A percentile compares a stretch with the other conserved stretches of the same genome.
Conservation (phyloP, 2,113 vertebrate genomes). For the Cyprinodon tularosa region DNA sequence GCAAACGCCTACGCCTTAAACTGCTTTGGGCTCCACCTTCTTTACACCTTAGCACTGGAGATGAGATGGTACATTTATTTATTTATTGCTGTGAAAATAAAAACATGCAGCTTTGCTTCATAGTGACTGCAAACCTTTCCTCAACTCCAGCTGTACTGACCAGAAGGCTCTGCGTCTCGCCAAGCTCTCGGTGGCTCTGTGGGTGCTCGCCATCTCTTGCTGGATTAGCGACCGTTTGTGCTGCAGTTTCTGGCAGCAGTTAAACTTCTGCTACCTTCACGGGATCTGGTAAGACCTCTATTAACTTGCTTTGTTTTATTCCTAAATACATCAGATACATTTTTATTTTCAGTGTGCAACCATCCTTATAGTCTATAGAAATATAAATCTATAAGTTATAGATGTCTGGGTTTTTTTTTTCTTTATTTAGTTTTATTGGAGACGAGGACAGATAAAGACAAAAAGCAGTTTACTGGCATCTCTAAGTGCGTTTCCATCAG, state of each 20-base stretch:
- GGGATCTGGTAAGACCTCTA: conserved; percentile 88
- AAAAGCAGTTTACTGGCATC: not conserved
- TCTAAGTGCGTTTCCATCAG: not conserved
- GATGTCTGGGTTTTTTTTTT: not conserved
- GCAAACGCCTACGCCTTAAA: conserved; percentile 91
- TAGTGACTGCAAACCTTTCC: not conserved
- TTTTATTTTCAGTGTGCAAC: not conserved
- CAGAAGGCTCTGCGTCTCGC: conserved; percentile 78
- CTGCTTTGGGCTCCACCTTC: conserved; percentile 85
- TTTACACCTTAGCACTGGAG: conserved; percentile 81
- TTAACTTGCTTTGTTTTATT: not conserved
- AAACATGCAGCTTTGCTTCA: not conserved
- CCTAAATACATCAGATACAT: not conserved
- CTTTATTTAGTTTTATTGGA: not conserved
- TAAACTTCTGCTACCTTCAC: conserved; percentile 93
- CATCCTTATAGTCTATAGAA: too few relatives aligned
- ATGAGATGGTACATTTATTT: conserved; percentile 82
- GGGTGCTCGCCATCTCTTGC: conserved; percentile 87
- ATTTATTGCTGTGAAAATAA: rapidly evolving
- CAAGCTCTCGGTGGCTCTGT: conserved; percentile 77
- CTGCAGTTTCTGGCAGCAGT: conserved; percentile 87
- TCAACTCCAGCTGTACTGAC: conserved; percentile 80
- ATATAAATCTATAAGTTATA: too few relatives aligned
- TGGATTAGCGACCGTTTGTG: conserved; percentile 91
- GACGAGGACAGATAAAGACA: not conserved